A percentile compares a stretch with the other conserved stretches of the same genome.
Evolutionary conservation across 2,797 vertebrate genomes (phyloP).

Genomic region (Loriculus beryllinus): DNA sequence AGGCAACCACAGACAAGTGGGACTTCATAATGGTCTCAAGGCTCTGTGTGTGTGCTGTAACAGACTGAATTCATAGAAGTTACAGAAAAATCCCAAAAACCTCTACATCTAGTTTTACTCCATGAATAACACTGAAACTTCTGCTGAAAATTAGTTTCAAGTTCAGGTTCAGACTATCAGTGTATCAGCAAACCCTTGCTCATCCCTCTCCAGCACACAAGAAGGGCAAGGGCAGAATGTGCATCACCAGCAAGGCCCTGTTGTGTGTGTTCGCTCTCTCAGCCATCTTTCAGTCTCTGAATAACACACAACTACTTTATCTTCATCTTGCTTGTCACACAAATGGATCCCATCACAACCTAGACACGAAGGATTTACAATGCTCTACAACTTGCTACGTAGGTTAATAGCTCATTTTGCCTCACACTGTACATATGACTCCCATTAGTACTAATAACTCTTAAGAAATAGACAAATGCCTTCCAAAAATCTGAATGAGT

Average conservation of each 20-base stretch:
- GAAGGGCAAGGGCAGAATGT: neutral
- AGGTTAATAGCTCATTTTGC: neutral
- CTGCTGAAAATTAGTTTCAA: neutral
- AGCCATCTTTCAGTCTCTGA: neutral
- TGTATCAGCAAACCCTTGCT: neutral
- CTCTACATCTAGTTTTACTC: neutral
- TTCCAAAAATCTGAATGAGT: neutral
- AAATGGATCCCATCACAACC: neutral
- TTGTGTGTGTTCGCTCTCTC: neutral
- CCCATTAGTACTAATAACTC: neutral
- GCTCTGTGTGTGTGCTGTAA: neutral
- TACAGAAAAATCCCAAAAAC: neutral
- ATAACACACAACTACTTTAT: neutral
- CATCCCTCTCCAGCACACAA: neutral
- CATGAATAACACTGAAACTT: neutral
- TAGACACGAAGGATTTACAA: neutral
- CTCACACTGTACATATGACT: neutral
- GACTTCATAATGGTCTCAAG: neutral
- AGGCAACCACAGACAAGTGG: neutral
- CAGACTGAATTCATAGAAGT: neutral
- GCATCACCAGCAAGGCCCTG: neutral
- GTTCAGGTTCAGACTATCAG: neutral
- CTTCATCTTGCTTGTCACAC: neutral
- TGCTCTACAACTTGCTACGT: neutral
- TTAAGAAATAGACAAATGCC: neutral